These are phyloP conservation scores for Neodiprion virginianus DNA, from an alignment of 1,140 invertebrate species.

Conservation along the genomic window DNA sequence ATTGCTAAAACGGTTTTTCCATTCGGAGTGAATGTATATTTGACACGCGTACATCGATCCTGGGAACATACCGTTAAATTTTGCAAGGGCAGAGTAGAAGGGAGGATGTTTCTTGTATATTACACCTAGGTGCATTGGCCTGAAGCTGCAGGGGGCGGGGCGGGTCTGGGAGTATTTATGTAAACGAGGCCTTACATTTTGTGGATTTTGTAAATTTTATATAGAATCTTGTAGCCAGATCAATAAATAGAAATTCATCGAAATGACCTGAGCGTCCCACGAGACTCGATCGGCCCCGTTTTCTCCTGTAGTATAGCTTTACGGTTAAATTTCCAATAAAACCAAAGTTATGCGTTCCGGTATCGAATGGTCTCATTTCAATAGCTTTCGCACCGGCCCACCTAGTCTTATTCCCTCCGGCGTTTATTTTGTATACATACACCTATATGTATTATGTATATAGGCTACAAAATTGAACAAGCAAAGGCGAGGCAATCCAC, in stretches of 20 bases:
- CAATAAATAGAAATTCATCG: conserved; percentile 5
- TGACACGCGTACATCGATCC: too few relatives aligned
- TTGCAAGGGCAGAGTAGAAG: neutral
- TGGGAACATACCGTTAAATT: neutral
- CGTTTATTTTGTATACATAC: neutral
- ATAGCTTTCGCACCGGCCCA: conserved; percentile 11
- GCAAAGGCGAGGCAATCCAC: neutral
- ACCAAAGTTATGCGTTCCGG: conserved; percentile 18
- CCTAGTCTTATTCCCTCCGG: neutral
- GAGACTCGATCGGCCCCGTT: conserved; percentile 16
- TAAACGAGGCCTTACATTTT: conserved; percentile 1
- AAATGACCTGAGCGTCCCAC: neutral
- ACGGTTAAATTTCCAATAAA: conserved; percentile 14
- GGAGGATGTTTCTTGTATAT: neutral
- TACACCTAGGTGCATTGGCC: neutral
- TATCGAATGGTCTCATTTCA: conserved; percentile 23
- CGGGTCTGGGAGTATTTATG: neutral
- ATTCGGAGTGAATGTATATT: too few relatives aligned
- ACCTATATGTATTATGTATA: neutral
- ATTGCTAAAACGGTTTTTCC: too few relatives aligned
- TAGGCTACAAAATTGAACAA: neutral
- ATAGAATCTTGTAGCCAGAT: neutral
- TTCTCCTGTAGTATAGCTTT: neutral
- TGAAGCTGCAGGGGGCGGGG: neutral
- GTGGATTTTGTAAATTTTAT: conserved; percentile 6